A percentile compares a stretch with the other conserved stretches of the same genome.
Conservation (phyloP, 2,888 invertebrate species). For the Rugalucina vietnamica region DNA sequence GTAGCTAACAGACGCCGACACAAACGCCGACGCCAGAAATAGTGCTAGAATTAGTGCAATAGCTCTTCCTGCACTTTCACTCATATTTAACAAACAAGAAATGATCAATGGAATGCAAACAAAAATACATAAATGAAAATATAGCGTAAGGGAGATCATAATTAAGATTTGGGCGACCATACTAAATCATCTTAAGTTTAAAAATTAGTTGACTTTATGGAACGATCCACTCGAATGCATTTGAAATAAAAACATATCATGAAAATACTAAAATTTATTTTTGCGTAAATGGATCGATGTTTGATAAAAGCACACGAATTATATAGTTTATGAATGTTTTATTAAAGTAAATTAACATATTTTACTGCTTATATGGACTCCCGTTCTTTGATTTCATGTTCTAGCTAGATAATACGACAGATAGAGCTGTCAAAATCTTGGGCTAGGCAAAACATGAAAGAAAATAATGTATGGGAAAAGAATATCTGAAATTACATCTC, state of each 20-base stretch:
- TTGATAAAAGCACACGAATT: conserved; percentile 11
- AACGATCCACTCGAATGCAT: not conserved
- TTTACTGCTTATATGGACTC: conserved; percentile 20
- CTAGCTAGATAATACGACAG: not conserved
- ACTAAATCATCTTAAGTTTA: too few species aligned
- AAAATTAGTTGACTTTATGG: too few species aligned
- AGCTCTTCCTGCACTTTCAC: too few species aligned
- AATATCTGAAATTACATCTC: conserved; percentile 3
- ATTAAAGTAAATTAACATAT: conserved; percentile 61
- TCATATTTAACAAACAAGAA: too few species aligned
- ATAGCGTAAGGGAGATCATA: too few species aligned
- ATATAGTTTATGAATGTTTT: conserved; percentile 52
- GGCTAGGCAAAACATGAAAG: not conserved
- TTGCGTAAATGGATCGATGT: not conserved
- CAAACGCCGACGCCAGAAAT: too few species aligned
- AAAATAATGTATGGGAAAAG: not conserved
- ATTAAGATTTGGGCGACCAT: too few species aligned
- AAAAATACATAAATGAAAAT: too few species aligned
- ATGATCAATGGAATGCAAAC: too few species aligned
- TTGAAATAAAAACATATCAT: not conserved
- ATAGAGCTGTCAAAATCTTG: not conserved
- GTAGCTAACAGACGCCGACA: too few species aligned
- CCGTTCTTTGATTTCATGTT: not conserved
- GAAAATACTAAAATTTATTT: not conserved
- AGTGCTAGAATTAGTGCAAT: too few species aligned